These are phyloP conservation scores for Anarhynchus alexandrinus DNA, from an alignment of 2,113 vertebrate genomes.

Conservation along the genomic window DNA sequence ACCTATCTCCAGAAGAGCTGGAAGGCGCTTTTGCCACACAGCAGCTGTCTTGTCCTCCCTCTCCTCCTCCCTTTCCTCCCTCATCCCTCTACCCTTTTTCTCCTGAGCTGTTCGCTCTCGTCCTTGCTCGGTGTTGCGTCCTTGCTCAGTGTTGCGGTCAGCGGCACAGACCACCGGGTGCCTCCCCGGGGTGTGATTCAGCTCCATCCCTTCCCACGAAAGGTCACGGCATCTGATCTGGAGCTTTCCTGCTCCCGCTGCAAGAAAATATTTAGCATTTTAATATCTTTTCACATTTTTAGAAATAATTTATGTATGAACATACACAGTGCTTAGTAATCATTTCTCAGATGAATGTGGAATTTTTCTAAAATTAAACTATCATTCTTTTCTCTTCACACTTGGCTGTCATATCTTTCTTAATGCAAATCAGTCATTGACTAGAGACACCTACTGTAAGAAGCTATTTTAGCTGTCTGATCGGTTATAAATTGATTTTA, in stretches of 20 bases:
- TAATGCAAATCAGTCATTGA: conserved; percentile 68
- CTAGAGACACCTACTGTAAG: conserved; percentile 66
- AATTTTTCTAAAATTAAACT: conserved; percentile 68
- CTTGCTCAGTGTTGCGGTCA: neutral
- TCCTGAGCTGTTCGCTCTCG: fast-evolving
- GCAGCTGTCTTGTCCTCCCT: neutral
- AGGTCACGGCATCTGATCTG: neutral
- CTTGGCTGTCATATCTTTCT: conserved; percentile 64
- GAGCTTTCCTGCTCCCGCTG: neutral
- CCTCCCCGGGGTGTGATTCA: fast-evolving
- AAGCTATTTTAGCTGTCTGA: conserved; percentile 63
- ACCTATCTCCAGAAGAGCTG: neutral
- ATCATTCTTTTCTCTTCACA: conserved; percentile 61
- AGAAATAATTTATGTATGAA: conserved; percentile 61
- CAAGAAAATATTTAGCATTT: conserved; percentile 54
- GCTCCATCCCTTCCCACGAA: fast-evolving
- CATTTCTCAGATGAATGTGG: conserved; percentile 63
- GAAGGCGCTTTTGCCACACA: neutral
- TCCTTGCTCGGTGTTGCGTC: neutral
- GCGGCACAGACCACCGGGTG: fast-evolving
- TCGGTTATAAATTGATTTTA: conserved; percentile 60
- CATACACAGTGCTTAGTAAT: conserved; percentile 67
- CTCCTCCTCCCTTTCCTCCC: neutral
- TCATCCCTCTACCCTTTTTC: fast-evolving
- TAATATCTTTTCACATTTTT: conserved; percentile 56